phyloP scores from a whole-genome alignment of 2,888 invertebrate genomes.

The Ommatoiulus sabulosus region DNA sequence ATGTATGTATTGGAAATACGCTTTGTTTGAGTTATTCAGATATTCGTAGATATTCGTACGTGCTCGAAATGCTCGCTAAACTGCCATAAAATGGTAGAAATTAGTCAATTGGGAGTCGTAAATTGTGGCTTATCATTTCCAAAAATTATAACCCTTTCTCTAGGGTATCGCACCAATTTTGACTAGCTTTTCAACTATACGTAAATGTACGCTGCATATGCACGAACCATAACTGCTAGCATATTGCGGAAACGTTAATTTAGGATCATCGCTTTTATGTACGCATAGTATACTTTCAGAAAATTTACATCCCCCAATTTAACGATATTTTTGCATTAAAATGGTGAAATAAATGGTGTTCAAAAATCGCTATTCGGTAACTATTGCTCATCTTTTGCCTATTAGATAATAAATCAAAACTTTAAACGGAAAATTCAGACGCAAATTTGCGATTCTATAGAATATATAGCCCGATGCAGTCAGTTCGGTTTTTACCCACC shows the following conservation, averaged over 20 bases:
- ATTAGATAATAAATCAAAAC: no score
- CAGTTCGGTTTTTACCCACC: no score
- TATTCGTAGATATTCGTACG: background rate
- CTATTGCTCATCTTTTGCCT: background rate
- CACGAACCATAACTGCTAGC: background rate
- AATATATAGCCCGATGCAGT: no score
- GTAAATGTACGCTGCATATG: background rate
- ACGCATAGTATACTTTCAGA: background rate
- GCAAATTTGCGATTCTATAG: no score
- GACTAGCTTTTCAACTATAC: background rate
- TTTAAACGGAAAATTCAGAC: no score
- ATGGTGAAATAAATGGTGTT: background rate
- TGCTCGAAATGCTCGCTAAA: conserved; percentile 13
- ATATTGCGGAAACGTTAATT: background rate
- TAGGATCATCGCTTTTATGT: background rate
- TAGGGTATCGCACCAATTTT: background rate
- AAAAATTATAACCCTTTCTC: conserved; percentile 24
- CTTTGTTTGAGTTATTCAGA: background rate
- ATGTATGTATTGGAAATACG: background rate
- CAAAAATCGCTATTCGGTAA: background rate
- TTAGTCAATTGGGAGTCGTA: conserved; percentile 31
- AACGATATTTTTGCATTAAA: background rate
- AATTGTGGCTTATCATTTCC: conserved; percentile 18
- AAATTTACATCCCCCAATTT: background rate
- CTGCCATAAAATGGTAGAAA: conserved; percentile 17